Evolutionary conservation across 2,797 vertebrate genomes (phyloP).

Genomic region (Aphelocoma californica): DNA sequence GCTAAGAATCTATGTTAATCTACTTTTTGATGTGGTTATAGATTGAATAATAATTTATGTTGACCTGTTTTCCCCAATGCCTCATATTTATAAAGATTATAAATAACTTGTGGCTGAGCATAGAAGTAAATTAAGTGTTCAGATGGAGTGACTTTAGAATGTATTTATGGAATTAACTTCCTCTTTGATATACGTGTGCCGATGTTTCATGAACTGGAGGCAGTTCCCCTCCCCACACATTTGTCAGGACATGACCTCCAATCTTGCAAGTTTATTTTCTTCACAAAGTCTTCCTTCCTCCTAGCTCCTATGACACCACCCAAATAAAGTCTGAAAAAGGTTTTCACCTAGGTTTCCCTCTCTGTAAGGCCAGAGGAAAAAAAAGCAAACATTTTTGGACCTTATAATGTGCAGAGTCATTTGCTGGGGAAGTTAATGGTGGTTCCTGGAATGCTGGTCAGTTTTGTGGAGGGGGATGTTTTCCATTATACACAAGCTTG

Average conservation of each 20-base stretch:
- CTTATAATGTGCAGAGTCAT: neutral
- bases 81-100: slow-evolving; percentile 23
- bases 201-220: neutral
- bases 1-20: neutral
- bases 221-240: neutral
- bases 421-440: neutral
- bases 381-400: neutral
- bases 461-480: neutral
- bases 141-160: neutral
- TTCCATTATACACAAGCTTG: neutral
- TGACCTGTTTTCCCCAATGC: neutral
- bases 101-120: slow-evolving; percentile 27
- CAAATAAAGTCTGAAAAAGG: neutral
- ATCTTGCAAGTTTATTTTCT: neutral
- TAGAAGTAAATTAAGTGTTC: slow-evolving; percentile 29
- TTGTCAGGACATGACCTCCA: neutral
- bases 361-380: neutral
- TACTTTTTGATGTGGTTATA: slow-evolving; percentile 2
- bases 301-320: neutral
- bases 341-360: neutral
- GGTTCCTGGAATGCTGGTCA: neutral
- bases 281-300: neutral
- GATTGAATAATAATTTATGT: slow-evolving; percentile 5
- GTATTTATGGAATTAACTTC: slow-evolving; percentile 26
- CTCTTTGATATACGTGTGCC: neutral